phyloP scores from a whole-genome alignment of 2,888 invertebrate species.

The Malachius bipustulatus region DNA sequence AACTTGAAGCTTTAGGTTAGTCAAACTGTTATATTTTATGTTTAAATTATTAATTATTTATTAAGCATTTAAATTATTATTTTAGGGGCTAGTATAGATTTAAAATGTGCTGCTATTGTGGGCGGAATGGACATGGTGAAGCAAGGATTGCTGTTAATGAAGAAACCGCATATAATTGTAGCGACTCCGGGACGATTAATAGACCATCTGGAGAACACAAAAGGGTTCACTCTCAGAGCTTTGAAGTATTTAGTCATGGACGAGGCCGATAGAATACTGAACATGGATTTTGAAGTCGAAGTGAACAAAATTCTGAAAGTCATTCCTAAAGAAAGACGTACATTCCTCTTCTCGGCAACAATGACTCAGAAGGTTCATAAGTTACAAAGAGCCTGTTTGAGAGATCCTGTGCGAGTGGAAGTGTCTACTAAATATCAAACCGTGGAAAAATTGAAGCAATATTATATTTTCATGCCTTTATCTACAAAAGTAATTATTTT shows the following conservation, averaged over 20 bases:
- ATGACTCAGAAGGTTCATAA: constrained; percentile 98
- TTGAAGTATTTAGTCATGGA: constrained; percentile 72
- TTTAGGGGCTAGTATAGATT: constrained; percentile 74
- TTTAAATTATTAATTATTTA: constrained; percentile 7
- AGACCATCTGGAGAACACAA: constrained; percentile 95
- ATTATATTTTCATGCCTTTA: constrained; percentile 88
- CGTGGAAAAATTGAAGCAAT: constrained; percentile 91
- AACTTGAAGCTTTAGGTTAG: constrained; percentile 90
- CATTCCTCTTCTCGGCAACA: constrained; percentile 94
- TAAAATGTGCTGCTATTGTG: constrained; percentile 92
- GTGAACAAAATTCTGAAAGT: constrained; percentile 89
- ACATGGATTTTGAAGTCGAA: constrained; percentile 98
- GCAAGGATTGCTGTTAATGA: constrained; percentile 80
- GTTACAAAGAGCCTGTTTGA: constrained; percentile 85
- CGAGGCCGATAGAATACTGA: constrained; percentile 96
- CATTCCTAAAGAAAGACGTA: constrained; percentile 82
- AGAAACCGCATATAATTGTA: constrained; percentile 94
- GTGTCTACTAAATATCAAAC: constrained; percentile 96
- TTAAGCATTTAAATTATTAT: not conserved
- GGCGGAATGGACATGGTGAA: constrained; percentile 99
- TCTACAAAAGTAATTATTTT: constrained; percentile 70
- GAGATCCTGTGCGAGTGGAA: constrained; percentile 91
- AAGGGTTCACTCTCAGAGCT: constrained; percentile 68
- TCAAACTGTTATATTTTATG: constrained; percentile 18
- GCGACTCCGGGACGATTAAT: constrained; percentile 93